Base-by-base conservation (phyloP, 1,140 invertebrate genomes). In the Zeugodacus cucurbitae region DNA sequence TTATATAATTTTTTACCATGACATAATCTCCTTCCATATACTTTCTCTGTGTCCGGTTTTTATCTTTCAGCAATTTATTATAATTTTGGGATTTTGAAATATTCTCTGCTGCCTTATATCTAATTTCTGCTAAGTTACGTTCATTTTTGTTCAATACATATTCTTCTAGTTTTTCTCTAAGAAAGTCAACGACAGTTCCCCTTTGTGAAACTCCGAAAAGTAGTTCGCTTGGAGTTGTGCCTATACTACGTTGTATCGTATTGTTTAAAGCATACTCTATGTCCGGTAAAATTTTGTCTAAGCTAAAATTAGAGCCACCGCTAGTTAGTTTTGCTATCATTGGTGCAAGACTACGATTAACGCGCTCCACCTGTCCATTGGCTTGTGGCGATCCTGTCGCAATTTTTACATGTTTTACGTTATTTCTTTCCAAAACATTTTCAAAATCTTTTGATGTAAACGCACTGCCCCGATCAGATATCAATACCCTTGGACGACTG, bases 321-420 rank as follows among this genome's bases (percentile, higher is more conserved):
- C 41, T n/a, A n/a, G n/a, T n/a, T n/a, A n/a, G 44, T 26, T 87
- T 87, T 67, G 58, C 37, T 34, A 87, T 87, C 87, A 87, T 88
- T 59, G 64, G 67, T 32, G n/a, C 44, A 1, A 88, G 22, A 57
- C 58, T 54, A 17, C 44, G 41, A 70, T 78, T 88, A 26, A 88
- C 57, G 20, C 64, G 37, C 10, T 88, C 87, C 14, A 78, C 67
- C 48, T 88, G 87, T n/a, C 87, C 87, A 32, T 88, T 88, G 11
- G 87, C 87, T 70, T 88, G 87, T 34, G 87, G 67, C 1, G 87
- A 74, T 3, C 44, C 67, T 74, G 87, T 88, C 67, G 87, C 67
- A 20, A 88, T 59, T 74, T 88, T 88, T 20, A 88, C 29, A 29
- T 88, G 87, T 34, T 57, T 78, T 20, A 88, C 44, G 10, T 88